Conservation (phyloP, 2,113 vertebrate genomes). For the Spilogale gracilis region DNA sequence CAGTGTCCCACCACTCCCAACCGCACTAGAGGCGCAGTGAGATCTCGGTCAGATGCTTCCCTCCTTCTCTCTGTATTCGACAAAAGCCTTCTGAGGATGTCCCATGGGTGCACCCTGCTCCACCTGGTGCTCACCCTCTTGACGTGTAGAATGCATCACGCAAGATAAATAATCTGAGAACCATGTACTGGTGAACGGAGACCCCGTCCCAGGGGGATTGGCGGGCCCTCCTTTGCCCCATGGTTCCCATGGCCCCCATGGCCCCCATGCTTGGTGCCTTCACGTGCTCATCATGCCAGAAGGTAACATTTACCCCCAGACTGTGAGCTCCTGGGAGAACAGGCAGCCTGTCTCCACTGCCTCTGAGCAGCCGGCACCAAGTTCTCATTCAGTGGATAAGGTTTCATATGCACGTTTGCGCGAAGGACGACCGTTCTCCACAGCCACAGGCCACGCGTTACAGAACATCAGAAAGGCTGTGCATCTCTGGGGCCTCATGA, state of each 20-base stretch:
- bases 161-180: too few relatives aligned
- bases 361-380: not conserved
- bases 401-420: not conserved
- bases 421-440: not conserved
- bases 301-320: not conserved
- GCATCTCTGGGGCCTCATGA: not conserved
- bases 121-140: not conserved
- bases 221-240: not conserved
- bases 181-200: rapidly evolving
- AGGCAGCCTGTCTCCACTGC: not conserved
- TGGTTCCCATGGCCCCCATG: not conserved
- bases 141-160: not conserved
- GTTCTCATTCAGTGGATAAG: rapidly evolving
- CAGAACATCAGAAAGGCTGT: not conserved
- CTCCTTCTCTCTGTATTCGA: not conserved
- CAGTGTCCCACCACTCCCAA: not conserved
- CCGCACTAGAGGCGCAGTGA: not conserved
- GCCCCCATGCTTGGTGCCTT: not conserved
- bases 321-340: rapidly evolving
- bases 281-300: rapidly evolving
- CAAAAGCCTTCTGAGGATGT: not conserved
- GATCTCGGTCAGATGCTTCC: not conserved
- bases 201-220: not conserved
- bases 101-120: rapidly evolving
- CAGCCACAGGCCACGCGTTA: rapidly evolving